These are phyloP conservation scores for Fulmarus glacialis DNA, from an alignment of 2,113 vertebrate species.

Conservation along the genomic window DNA sequence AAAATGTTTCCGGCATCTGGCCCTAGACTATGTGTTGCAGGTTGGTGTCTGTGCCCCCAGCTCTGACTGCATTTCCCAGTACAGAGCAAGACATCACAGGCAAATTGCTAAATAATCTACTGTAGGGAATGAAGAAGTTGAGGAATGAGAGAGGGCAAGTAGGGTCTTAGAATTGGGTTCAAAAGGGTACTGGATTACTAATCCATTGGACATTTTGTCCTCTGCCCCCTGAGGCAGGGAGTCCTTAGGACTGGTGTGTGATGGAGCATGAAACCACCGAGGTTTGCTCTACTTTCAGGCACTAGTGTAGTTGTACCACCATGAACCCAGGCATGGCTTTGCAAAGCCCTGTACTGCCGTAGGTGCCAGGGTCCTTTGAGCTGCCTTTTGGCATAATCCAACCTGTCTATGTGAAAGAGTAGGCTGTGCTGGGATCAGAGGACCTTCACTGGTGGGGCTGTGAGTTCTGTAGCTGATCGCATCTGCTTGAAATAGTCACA, in stretches of 20 bases:
- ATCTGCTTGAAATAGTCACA: background rate
- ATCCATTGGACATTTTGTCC: background rate
- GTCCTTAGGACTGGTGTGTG: background rate
- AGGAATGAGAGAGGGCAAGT: background rate
- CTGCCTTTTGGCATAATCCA: background rate
- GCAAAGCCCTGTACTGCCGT: background rate
- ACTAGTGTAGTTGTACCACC: background rate
- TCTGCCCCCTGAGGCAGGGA: background rate
- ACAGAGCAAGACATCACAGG: background rate
- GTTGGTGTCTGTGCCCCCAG: constrained; percentile 63
- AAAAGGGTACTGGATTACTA: too few relatives aligned
- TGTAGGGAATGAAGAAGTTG: background rate
- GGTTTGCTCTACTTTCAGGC: background rate
- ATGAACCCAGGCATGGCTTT: background rate
- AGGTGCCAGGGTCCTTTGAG: background rate
- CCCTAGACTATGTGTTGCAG: constrained; percentile 95
- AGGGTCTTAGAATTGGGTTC: background rate
- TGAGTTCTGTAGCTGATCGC: background rate
- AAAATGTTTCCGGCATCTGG: constrained; percentile 94
- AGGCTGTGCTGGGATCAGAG: background rate
- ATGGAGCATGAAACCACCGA: background rate
- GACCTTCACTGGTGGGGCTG: background rate
- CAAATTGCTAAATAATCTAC: background rate
- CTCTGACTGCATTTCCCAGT: background rate
- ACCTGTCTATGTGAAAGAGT: background rate